These are phyloP conservation scores for Zaprionus tsacasi DNA, from an alignment of 1,140 invertebrate genomes.

Conservation along the genomic window DNA sequence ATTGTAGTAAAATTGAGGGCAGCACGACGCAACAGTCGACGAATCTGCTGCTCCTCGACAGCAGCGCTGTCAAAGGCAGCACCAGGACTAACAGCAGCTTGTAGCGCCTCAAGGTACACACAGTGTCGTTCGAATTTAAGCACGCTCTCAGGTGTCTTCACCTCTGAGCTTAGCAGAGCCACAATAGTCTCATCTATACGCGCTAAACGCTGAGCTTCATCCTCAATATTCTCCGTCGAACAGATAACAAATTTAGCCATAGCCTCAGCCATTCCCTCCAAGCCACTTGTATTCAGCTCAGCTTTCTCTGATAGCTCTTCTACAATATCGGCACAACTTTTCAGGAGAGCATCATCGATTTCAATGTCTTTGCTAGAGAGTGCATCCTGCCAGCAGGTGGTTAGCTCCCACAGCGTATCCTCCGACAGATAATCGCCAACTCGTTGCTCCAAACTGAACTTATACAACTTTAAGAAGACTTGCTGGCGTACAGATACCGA, in stretches of 20 bases:
- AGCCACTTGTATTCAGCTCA: constrained; percentile 42
- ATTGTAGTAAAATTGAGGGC: constrained; percentile 63
- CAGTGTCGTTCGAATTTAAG: constrained; percentile 57
- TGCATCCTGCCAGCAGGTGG: constrained; percentile 86
- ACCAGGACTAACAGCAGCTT: constrained; percentile 42
- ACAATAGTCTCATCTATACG: constrained; percentile 62
- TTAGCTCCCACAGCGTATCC: constrained; percentile 85
- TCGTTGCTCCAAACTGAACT: constrained; percentile 81
- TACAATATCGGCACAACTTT: constrained; percentile 61
- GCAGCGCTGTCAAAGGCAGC: constrained; percentile 41
- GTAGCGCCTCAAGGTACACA: constrained; percentile 52
- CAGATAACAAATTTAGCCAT: constrained; percentile 77
- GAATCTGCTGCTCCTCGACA: constrained; percentile 23
- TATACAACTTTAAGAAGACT: constrained; percentile 84
- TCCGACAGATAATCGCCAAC: constrained; percentile 80
- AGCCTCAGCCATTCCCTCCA: constrained; percentile 75
- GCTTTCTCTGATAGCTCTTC: constrained; percentile 39
- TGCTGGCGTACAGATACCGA: constrained; percentile 73
- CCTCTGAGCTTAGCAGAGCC: constrained; percentile 52
- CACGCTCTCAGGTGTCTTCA: constrained; percentile 47
- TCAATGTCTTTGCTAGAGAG: constrained; percentile 79
- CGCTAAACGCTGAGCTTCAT: constrained; percentile 50
- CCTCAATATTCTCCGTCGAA: constrained; percentile 68
- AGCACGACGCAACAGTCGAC: constrained; percentile 43
- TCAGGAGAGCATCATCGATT: constrained; percentile 54